Percentiles rank a stretch among this genome's conserved stretches.
Conservation (phyloP, 2,888 invertebrate species). For the Arctia plantaginis region DNA sequence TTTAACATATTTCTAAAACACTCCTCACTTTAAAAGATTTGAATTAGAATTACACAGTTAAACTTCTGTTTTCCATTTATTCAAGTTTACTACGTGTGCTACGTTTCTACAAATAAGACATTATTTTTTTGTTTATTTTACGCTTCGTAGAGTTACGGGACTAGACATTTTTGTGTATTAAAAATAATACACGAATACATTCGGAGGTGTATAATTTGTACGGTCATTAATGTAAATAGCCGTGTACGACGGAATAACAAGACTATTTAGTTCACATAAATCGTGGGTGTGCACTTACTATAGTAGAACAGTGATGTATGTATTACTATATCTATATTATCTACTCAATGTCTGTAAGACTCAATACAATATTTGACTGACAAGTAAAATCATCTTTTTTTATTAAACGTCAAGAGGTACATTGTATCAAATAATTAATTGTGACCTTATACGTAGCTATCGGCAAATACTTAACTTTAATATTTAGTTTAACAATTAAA, state of each 20-base stretch:
- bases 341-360: not conserved
- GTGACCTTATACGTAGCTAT: no score
- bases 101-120: constrained; percentile 56
- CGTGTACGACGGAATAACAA: constrained; percentile 42
- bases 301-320: not conserved
- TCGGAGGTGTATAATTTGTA: constrained; percentile 51
- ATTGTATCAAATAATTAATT: no score
- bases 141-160: constrained; percentile 56
- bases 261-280: constrained; percentile 43
- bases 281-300: constrained; percentile 13
- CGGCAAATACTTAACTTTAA: no score
- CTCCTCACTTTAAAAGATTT: not conserved
- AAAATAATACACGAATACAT: constrained; percentile 51
- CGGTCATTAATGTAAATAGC: constrained; percentile 52
- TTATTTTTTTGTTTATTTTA: constrained; percentile 64
- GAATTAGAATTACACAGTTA: not conserved
- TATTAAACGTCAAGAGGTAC: not conserved
- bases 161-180: constrained; percentile 46
- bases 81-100: constrained; percentile 6
- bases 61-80: constrained; percentile 22
- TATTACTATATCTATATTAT: constrained; percentile 6
- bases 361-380: not conserved
- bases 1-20: not conserved
- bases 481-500: no score
- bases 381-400: not conserved